These are phyloP conservation scores for Cinara cedri DNA, from an alignment of 2,888 invertebrate genomes.

Conservation along the genomic window DNA sequence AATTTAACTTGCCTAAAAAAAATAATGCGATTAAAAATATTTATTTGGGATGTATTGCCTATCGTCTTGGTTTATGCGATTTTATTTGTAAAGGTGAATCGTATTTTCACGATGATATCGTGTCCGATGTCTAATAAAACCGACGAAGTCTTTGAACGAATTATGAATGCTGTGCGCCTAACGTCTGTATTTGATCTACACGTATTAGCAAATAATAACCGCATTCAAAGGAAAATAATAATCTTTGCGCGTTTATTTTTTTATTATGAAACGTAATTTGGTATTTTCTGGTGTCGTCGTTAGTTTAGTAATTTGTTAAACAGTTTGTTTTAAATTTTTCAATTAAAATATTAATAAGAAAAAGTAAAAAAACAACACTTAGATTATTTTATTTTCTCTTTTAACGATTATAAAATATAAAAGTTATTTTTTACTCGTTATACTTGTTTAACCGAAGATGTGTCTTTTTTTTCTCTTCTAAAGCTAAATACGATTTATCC, in stretches of 20 bases:
- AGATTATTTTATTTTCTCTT: neutral
- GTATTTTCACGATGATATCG: too few relatives aligned
- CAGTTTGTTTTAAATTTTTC: neutral
- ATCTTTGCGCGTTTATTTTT: neutral
- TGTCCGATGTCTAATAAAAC: too few relatives aligned
- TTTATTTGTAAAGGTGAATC: neutral
- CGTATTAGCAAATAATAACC: neutral
- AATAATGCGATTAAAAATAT: too few relatives aligned
- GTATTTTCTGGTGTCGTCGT: neutral
- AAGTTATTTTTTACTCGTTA: neutral
- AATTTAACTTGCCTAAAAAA: too few relatives aligned
- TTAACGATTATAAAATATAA: constrained; percentile 12
- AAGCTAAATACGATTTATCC: neutral
- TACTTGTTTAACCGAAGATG: neutral
- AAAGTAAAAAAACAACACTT: too few relatives aligned
- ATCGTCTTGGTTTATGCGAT: too few relatives aligned
- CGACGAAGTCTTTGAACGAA: too few relatives aligned
- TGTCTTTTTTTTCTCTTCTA: neutral
- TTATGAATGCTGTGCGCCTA: too few relatives aligned
- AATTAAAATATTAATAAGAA: neutral
- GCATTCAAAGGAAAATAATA: neutral
- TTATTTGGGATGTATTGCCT: too few relatives aligned
- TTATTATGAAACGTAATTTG: neutral
- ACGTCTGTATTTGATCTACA: too few relatives aligned
- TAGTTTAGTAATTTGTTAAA: neutral